Conservation (phyloP, 2,888 invertebrate genomes). For the Leptopilina syphax region DNA sequence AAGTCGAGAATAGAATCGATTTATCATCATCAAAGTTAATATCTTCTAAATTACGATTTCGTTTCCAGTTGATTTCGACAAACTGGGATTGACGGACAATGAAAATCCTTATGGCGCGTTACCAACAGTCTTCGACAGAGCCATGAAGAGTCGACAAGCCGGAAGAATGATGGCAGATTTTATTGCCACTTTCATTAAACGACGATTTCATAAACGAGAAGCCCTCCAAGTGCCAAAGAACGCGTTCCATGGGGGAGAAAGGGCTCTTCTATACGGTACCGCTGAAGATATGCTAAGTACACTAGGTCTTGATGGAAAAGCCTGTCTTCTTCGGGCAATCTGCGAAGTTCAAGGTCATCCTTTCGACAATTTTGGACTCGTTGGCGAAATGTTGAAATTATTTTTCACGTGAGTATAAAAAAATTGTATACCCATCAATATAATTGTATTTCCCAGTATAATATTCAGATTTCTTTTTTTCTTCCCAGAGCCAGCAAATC, state of each 20-base stretch:
- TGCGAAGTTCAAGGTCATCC: conserved; percentile 92
- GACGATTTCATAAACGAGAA: conserved; percentile 78
- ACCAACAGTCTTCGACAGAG: conserved; percentile 86
- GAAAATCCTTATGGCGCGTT: conserved; percentile 91
- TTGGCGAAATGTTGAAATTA: conserved; percentile 89
- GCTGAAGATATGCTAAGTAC: conserved; percentile 89
- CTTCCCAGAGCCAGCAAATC: conserved; percentile 86
- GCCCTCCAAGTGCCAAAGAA: conserved; percentile 76
- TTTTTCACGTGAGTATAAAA: conserved; percentile 86
- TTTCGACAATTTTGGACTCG: conserved; percentile 86
- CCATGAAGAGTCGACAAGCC: conserved; percentile 85
- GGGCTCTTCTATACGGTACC: conserved; percentile 87
- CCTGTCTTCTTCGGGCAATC: conserved; percentile 88
- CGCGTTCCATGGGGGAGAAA: conserved; percentile 89
- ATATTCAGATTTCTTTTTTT: too few relatives aligned
- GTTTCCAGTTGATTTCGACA: conserved; percentile 88
- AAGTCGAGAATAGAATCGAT: too few relatives aligned
- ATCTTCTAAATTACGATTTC: background rate
- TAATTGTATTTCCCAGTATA: too few relatives aligned
- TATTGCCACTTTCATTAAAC: conserved; percentile 84
- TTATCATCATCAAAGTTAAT: too few relatives aligned
- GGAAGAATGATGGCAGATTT: conserved; percentile 85
- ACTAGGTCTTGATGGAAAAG: conserved; percentile 89
- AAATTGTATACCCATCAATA: background rate
- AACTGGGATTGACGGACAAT: conserved; percentile 91